Conservation (phyloP, 2,113 vertebrate species). For the Cyprinodon brontotheroides region DNA sequence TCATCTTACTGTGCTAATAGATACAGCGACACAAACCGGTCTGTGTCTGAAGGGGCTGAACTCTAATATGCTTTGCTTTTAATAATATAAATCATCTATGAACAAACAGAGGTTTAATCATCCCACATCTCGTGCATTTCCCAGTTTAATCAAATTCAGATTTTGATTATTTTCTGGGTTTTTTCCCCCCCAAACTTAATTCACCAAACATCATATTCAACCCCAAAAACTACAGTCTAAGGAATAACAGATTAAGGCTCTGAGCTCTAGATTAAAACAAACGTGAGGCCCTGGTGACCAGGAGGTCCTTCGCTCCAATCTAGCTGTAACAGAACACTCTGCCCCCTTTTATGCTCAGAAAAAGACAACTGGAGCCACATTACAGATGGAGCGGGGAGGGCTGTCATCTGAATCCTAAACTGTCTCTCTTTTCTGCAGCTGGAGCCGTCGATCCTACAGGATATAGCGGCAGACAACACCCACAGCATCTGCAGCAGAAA, state of each 20-base stretch:
- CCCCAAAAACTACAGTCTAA: slow-evolving; percentile 20
- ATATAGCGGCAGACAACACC: slow-evolving; percentile 3
- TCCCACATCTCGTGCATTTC: neutral
- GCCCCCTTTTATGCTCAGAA: neutral
- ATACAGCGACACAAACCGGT: no score
- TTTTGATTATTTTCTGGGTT: neutral
- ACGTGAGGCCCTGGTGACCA: slow-evolving; percentile 18
- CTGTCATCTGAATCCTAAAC: neutral
- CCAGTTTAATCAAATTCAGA: neutral
- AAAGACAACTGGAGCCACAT: slow-evolving; percentile 15
- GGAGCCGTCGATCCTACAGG: neutral
- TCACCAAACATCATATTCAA: slow-evolving; percentile 16
- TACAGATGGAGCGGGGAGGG: slow-evolving; percentile 12
- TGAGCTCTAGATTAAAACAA: slow-evolving; percentile 46
- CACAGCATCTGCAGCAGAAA: slow-evolving; percentile 1
- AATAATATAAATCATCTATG: neutral
- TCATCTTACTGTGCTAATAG: no score
- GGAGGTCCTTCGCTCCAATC: slow-evolving; percentile 42
- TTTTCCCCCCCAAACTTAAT: slow-evolving; percentile 5
- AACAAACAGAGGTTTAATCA: neutral
- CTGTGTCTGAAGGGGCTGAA: neutral
- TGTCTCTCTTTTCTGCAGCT: slow-evolving; percentile 4
- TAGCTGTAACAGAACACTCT: slow-evolving; percentile 41
- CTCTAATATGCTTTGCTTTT: neutral
- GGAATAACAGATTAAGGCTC: slow-evolving; percentile 42